Conservation (phyloP, 2,797 vertebrate species). For the Trachops cirrhosus region DNA sequence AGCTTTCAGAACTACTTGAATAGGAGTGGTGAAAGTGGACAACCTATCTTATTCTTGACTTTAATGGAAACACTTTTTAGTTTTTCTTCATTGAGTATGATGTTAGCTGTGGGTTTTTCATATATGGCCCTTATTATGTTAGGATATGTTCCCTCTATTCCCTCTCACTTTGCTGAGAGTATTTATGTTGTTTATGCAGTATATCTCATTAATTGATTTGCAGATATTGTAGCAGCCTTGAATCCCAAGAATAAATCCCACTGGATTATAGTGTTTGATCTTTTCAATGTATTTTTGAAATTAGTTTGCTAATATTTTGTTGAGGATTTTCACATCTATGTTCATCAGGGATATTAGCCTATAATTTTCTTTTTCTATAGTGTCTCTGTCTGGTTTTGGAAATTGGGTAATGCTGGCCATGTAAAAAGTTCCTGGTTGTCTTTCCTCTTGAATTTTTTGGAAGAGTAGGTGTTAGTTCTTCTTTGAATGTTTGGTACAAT, state of each 20-base stretch:
- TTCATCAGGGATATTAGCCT: background rate
- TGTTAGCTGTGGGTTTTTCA: background rate
- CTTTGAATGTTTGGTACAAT: background rate
- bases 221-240: background rate
- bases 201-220: background rate
- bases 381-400: background rate
- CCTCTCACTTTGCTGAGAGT: background rate
- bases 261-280: background rate
- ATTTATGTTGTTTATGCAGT: background rate
- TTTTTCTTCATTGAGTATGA: background rate
- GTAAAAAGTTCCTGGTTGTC: background rate
- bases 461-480: background rate
- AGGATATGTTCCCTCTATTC: background rate
- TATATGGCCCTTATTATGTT: background rate
- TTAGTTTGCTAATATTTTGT: background rate
- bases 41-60: background rate
- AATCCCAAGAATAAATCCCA: background rate
- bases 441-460: background rate
- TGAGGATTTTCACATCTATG: background rate
- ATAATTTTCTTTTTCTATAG: background rate
- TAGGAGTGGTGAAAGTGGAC: background rate
- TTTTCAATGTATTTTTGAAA: background rate
- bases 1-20: background rate
- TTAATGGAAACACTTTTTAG: background rate
- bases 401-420: background rate